Evolutionary conservation across 2,113 vertebrate genomes (phyloP), one percentile per base, ranked within the genome.

Genomic region (Actenoides hombroni): DNA sequence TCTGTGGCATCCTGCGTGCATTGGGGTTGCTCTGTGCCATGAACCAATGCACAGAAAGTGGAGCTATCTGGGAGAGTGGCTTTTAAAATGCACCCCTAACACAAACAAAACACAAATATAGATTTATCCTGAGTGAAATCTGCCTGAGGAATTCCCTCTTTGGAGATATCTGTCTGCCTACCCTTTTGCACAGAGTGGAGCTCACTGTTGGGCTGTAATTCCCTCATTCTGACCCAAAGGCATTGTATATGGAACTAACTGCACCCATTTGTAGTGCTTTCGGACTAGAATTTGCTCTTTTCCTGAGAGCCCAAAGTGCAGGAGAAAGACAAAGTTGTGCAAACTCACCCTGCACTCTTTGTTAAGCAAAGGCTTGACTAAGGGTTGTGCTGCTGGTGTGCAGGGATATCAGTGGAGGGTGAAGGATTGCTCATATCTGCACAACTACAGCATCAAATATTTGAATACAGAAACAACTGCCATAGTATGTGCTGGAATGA

Each of bases 311-410:
- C 84, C 73, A 40, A 87, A 71, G 42, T 18, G 25, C 60, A 61
- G 53, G 15, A 86, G 64, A 20, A 25, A 25, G 49, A 51, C 49
- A 51, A 51, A 51, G 49, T 51, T 51, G 49, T 46, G 23, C 33
- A 73, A n/a, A 37, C 18, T 61, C 61, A 21, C 14, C 31, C 54
- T 53, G 49, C 14, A 2, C 21, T 51, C 37, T 37, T 26, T 44
- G 25, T 37, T 42, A 61, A 78, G 69, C 28, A 61, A 59, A 86
- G 73, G 13, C 31, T 77, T 49, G 46, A 5, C 23, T 4, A 6
- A 71, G 37, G 13, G 31, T 35, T 73, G 59, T 51, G 53, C 51
- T 86, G 49, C 31, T 0, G 0, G 5, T 28, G 42, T 3, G 2
- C 40, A 46, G 70, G n/a, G 60, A 0, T 73, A 2, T 11, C 75